A percentile compares a stretch with the other conserved stretches of the same genome.
These are phyloP conservation scores for Drosophila falleni DNA, from an alignment of 2,888 invertebrate genomes.

Conservation along the genomic window DNA sequence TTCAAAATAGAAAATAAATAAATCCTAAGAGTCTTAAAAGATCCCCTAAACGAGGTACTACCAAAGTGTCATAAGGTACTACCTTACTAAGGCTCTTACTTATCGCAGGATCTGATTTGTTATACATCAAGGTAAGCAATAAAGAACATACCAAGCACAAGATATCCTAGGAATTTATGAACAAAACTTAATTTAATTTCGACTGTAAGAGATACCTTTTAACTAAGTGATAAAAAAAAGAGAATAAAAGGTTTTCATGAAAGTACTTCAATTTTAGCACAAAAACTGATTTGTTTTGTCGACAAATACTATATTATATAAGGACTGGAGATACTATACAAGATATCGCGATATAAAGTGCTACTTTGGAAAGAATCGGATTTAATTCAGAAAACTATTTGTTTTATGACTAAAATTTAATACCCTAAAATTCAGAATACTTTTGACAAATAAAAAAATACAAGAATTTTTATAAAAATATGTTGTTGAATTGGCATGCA, in stretches of 20 bases:
- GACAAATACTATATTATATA: neutral
- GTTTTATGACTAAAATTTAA: too few species aligned
- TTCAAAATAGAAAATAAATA: neutral
- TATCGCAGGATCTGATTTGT: conserved; percentile 39
- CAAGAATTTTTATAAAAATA: too few species aligned
- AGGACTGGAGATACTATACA: too few species aligned
- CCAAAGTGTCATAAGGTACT: conserved; percentile 6
- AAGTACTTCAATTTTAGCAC: neutral
- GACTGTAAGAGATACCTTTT: neutral
- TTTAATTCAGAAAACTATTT: too few species aligned
- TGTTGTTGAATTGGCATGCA: too few species aligned
- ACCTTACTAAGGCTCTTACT: conserved; percentile 44
- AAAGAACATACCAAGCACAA: neutral
- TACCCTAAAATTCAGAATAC: neutral
- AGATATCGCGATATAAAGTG: too few species aligned
- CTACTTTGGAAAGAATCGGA: too few species aligned
- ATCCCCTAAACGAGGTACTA: neutral
- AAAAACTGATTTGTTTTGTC: neutral
- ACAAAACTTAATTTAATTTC: neutral
- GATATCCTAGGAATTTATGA: neutral
- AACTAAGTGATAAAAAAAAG: neutral
- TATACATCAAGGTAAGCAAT: neutral
- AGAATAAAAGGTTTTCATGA: too few species aligned
- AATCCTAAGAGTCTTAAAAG: neutral
- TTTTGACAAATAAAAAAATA: too few species aligned